phyloP scores from a whole-genome alignment of 92 coral and sea anemone species.

The Epizoanthus scotinus region DNA sequence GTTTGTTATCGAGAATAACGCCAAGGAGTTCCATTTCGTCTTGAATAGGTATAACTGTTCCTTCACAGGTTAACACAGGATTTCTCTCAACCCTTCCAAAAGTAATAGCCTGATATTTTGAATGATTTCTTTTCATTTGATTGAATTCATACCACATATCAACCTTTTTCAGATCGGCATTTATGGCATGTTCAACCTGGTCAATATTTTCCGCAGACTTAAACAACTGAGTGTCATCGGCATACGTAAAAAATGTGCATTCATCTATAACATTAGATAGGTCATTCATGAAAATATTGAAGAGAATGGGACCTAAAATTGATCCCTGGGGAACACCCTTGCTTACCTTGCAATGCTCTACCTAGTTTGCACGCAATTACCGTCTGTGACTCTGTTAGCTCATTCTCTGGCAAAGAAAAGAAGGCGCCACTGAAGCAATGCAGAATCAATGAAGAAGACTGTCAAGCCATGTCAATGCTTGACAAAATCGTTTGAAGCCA shows the following conservation, averaged over 20 bases:
- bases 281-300: conserved; percentile 50
- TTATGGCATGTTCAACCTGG: conserved; percentile 35
- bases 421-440: conserved; percentile 47
- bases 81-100: conserved; percentile 30
- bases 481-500: conserved; percentile 34
- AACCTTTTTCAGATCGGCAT: conserved; percentile 36
- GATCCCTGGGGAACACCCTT: conserved; percentile 57
- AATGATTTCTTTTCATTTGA: conserved; percentile 45
- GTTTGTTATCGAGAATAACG: too few species aligned
- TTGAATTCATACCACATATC: conserved; percentile 42
- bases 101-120: conserved; percentile 44
- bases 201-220: conserved; percentile 33
- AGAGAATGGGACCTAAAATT: conserved; percentile 48
- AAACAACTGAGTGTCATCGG: conserved; percentile 29
- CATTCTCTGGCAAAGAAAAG: conserved; percentile 47
- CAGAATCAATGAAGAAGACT: conserved; percentile 12
- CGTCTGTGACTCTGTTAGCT: conserved; percentile 47
- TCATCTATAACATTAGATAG: conserved; percentile 32
- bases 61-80: conserved; percentile 43
- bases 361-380: too few species aligned
- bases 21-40: too few species aligned
- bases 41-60: conserved; percentile 35
- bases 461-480: conserved; percentile 51
- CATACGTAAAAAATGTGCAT: conserved; percentile 33
- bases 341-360: too few species aligned